Conservation (phyloP, 2,113 vertebrate species). For the Alectura lathami region DNA sequence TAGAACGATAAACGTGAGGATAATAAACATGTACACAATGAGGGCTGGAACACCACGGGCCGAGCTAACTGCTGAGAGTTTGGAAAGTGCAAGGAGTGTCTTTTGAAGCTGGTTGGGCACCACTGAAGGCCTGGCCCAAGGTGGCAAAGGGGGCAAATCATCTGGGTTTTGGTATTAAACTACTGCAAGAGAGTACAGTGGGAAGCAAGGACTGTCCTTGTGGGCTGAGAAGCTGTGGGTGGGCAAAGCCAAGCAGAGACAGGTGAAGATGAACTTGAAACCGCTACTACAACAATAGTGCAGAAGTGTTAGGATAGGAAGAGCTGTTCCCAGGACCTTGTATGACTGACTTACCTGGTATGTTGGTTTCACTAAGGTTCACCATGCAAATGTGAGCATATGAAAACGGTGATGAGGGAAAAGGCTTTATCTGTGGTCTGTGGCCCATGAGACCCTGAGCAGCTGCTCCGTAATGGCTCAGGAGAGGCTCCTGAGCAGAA, state of each 20-base stretch:
- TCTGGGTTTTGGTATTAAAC: neutral
- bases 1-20: neutral
- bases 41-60: neutral
- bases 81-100: neutral
- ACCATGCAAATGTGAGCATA: neutral
- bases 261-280: neutral
- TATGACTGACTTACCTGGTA: neutral
- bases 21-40: neutral
- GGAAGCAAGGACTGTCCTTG: neutral
- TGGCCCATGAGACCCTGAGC: too few relatives aligned
- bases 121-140: neutral
- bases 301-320: neutral
- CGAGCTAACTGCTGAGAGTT: neutral
- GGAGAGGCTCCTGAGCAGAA: too few relatives aligned
- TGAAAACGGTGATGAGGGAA: neutral
- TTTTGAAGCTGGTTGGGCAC: neutral
- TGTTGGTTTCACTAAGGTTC: neutral
- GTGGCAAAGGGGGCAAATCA: neutral
- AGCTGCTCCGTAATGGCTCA: too few relatives aligned
- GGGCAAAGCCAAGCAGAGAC: neutral
- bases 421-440: neutral
- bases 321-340: neutral
- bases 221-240: neutral
- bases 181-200: neutral
- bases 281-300: neutral